Base-by-base conservation (phyloP, 30 jellyfish, hydroid and myxozoan species). In the Nemopilema nomurai region DNA sequence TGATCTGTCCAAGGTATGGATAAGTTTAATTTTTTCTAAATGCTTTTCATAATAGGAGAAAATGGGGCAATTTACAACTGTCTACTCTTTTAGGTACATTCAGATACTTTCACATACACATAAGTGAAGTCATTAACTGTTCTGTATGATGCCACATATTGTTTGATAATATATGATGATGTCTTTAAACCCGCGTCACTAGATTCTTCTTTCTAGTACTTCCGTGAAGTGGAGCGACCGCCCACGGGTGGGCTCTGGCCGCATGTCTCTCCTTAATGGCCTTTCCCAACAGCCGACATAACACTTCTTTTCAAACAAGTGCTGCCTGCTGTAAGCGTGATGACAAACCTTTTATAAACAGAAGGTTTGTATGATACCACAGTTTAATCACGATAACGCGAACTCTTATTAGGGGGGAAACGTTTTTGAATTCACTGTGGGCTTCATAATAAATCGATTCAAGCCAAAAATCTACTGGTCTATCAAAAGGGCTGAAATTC, bases 1-100 rank as follows among this genome's bases (percentile, higher is more conserved):
- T 25, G 86, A 70, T 52, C 51, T 51, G 29, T 52, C 85, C 27
- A 82, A 49, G 83, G 91, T 41, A 41, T 41, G 57, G 57, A 13
- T 41, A 41, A 6, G 13, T 41, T 41, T 41, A 6, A 41, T 41
- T 41, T 41, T 41, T 41, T 41, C 57, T 41, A 41, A 41, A 41
- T 41, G 57, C 57, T 41, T 41, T 41, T 41, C 13, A 41, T 41
- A 41, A 41, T 41, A 41, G 57, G 13, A 13, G 57, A 41, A 41
- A 41, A 41, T 41, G 57, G 13, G 13, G 57, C 57, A 41, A 41
- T 41, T 41, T 41, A 41, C 57, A 41, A 41, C 57, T 41, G 57
- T 41, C 57, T 41, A 41, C 57, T 41, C 13, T 41, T 13, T 13
- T 3, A 13, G 57, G 13, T 41, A 41, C 57, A 41, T 41, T 41